Conservation (phyloP, 2,888 invertebrate genomes). For the Arge pagana region DNA sequence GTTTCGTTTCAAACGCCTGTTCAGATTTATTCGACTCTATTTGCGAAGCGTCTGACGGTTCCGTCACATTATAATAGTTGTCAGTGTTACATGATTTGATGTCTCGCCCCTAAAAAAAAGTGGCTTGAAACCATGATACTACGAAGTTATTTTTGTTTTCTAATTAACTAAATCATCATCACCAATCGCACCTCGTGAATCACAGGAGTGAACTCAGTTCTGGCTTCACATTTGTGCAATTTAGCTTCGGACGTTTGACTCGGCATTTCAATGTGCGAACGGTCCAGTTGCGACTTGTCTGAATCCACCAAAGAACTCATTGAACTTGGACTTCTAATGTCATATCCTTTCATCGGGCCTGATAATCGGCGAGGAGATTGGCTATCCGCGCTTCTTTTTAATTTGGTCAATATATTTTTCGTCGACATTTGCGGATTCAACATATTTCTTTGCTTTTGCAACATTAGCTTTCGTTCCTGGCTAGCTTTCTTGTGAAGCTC, state of each 20-base stretch:
- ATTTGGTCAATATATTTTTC: slow-evolving; percentile 59
- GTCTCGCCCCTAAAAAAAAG: slow-evolving; percentile 12
- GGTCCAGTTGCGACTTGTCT: slow-evolving; percentile 53
- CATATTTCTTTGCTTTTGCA: slow-evolving; percentile 62
- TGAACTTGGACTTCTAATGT: slow-evolving; percentile 58
- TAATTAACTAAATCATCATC: background rate
- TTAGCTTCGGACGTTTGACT: slow-evolving; percentile 40
- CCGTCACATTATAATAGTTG: slow-evolving; percentile 7
- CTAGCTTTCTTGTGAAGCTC: slow-evolving; percentile 63
- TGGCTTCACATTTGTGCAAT: slow-evolving; percentile 34
- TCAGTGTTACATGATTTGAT: background rate
- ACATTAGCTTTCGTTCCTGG: slow-evolving; percentile 60
- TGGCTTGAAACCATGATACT: too few species aligned
- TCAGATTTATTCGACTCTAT: slow-evolving; percentile 2
- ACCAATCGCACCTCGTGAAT: slow-evolving; percentile 3
- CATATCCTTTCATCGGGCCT: slow-evolving; percentile 62
- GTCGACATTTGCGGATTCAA: slow-evolving; percentile 62
- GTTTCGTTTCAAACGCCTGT: slow-evolving; percentile 4
- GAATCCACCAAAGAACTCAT: slow-evolving; percentile 55
- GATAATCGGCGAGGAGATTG: slow-evolving; percentile 56
- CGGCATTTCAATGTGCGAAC: slow-evolving; percentile 45
- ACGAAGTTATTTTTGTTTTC: background rate
- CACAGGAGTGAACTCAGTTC: slow-evolving; percentile 4
- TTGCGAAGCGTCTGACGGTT: slow-evolving; percentile 8
- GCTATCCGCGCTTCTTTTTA: slow-evolving; percentile 58